Percentiles rank a stretch among this genome's conserved stretches.
These are phyloP conservation scores for Cabera pusaria DNA, from an alignment of 2,888 invertebrate species.

Conservation along the genomic window DNA sequence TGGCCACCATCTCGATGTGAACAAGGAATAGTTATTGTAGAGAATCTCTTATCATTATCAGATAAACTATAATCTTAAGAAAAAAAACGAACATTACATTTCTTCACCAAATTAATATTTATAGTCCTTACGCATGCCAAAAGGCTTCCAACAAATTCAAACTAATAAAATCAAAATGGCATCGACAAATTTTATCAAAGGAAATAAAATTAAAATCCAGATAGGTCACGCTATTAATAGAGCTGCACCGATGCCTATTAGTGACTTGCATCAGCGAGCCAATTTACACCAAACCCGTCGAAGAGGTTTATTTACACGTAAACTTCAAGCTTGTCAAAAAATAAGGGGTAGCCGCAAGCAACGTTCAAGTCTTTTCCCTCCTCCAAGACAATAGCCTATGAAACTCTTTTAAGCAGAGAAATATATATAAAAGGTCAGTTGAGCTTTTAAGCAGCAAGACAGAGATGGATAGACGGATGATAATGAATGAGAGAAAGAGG, in stretches of 20 bases:
- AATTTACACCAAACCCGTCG: slow-evolving; percentile 11
- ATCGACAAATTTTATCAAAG: no score
- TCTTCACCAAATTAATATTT: no score
- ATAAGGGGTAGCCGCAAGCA: slow-evolving; percentile 46
- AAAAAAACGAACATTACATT: no score
- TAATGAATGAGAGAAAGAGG: slow-evolving; percentile 44
- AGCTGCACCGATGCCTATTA: slow-evolving; percentile 23
- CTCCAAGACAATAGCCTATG: slow-evolving; percentile 71
- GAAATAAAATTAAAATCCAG: slow-evolving; percentile 18
- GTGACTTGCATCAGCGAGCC: slow-evolving; percentile 18
- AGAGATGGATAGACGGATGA: slow-evolving; percentile 46
- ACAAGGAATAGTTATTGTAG: no score
- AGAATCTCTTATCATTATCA: no score
- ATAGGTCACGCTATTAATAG: slow-evolving; percentile 28
- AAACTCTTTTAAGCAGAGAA: slow-evolving; percentile 66
- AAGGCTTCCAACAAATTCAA: no score
- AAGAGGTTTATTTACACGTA: slow-evolving; percentile 21
- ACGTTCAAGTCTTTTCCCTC: slow-evolving; percentile 63
- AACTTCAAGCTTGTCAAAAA: slow-evolving; percentile 46
- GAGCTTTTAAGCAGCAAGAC: slow-evolving; percentile 63
- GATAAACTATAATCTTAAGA: no score
- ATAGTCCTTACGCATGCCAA: no score
- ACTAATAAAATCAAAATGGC: no score
- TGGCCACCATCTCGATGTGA: no score
- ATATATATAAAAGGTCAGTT: slow-evolving; percentile 78